phyloP scores from a whole-genome alignment of 2,797 vertebrate genomes.

The Pygocentrus nattereri region DNA sequence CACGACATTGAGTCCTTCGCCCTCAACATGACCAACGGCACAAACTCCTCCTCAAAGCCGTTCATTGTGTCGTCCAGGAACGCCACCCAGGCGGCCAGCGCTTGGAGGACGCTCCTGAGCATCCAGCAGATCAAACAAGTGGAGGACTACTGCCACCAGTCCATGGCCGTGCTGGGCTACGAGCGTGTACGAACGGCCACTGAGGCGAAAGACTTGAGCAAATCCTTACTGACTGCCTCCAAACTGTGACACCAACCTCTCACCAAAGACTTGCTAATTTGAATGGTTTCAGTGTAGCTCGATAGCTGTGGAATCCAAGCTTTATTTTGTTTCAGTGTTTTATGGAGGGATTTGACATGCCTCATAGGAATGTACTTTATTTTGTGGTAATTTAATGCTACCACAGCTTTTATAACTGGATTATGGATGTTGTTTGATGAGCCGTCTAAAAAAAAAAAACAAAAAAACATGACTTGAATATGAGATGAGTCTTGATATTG shows the following conservation, averaged over 20 bases:
- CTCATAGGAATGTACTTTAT: conserved; percentile 78
- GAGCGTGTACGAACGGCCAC: conserved; percentile 87
- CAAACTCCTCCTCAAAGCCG: conserved; percentile 93
- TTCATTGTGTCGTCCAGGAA: conserved; percentile 96
- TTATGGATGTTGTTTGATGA: conserved; percentile 66
- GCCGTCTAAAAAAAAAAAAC: conserved; percentile 51
- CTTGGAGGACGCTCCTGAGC: conserved; percentile 95
- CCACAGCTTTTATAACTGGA: conserved; percentile 69
- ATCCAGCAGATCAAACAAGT: conserved; percentile 98
- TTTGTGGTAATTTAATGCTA: conserved; percentile 66
- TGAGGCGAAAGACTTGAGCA: conserved; percentile 95
- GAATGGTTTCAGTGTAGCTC: conserved; percentile 71
- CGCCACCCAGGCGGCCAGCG: conserved; percentile 93
- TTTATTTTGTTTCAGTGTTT: conserved; percentile 73
- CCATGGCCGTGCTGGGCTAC: conserved; percentile 94
- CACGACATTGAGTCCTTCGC: conserved; percentile 94
- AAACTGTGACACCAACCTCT: conserved; percentile 78
- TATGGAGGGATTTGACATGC: conserved; percentile 63
- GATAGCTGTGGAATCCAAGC: conserved; percentile 76
- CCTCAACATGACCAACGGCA: conserved; percentile 96
- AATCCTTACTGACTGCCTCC: conserved; percentile 90
- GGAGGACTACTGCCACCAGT: conserved; percentile 96
- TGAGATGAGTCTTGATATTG: conserved; percentile 58
- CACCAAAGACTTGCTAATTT: conserved; percentile 76
- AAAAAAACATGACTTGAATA: conserved; percentile 55